Evolutionary conservation across 1,140 invertebrate genomes (phyloP), one percentile per base, ranked within the genome.

Genomic region (Teleopsis dalmanni): DNA sequence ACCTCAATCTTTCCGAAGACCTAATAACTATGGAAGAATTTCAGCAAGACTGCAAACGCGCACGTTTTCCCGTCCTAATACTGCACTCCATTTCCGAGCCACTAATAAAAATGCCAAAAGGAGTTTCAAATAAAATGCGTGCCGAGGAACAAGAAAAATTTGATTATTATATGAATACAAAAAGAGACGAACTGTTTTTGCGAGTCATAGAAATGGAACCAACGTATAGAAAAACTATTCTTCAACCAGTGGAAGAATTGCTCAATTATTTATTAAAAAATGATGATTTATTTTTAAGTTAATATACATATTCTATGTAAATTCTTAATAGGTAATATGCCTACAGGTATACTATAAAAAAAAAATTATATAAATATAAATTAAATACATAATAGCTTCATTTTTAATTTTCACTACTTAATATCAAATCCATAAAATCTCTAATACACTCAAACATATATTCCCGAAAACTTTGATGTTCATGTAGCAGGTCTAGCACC

Each of bases 381-480:
- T 18, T 14, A 6, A 27, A 3, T 16, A 27, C 4, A 27, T 26
- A 22, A 9, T 25, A 23, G 16, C 14, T 41, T 26, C 27, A 19
- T 37, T 9, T 18, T 2, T 41, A 26, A 10, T 41, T 21, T 23
- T 22, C 37, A 22, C 3, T 4, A 22, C 9, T 21, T 40, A 1
- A 56, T 40, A 65, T 58, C 38, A 60, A 48, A 19, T 57, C 51
- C 37, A 68, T 47, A 48, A 68, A 52, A 54, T 68, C 65, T 4
- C 55, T 55, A 11, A 64, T 41, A 49, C 60, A 68, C 11, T 60
- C 59, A 38, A 57, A 54, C 40, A 68, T 58, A 51, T 62, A 62
- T 18, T 44, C n/a, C 5, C 37, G n/a, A 19, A 57, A 68, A 7
- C 55, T 52, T 6, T 41, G 29, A 48, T 68, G 48, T 3, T 55